These are phyloP conservation scores for Acipenser ruthenus DNA, from an alignment of 2,797 vertebrate genomes.

Conservation along the genomic window DNA sequence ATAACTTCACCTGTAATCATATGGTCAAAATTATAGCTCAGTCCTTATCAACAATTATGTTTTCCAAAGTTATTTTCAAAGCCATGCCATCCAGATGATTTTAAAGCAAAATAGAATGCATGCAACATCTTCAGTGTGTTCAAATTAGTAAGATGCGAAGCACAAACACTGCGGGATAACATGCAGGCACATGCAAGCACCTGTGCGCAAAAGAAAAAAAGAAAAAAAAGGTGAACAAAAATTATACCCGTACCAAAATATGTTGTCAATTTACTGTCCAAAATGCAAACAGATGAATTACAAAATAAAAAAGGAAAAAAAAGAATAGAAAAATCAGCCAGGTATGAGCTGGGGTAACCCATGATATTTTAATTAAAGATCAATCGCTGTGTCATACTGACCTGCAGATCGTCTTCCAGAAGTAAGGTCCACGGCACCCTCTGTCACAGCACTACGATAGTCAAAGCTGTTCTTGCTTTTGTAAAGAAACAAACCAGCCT, in stretches of 20 bases:
- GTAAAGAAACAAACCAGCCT: constrained; percentile 76
- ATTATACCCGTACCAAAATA: constrained; percentile 57
- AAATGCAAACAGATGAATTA: constrained; percentile 38
- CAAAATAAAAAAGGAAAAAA: constrained; percentile 31
- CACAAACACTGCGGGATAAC: constrained; percentile 80
- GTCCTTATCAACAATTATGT: constrained; percentile 51
- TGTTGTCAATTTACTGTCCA: constrained; percentile 48
- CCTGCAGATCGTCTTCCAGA: constrained; percentile 84
- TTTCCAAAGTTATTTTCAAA: constrained; percentile 41
- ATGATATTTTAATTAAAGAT: constrained; percentile 81
- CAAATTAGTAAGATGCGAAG: constrained; percentile 75
- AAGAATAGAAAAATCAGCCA: constrained; percentile 45
- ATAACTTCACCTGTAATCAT: constrained; percentile 90
- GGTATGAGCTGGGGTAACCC: constrained; percentile 70
- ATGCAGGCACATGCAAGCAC: constrained; percentile 93
- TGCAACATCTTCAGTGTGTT: constrained; percentile 73
- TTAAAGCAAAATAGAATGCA: constrained; percentile 58
- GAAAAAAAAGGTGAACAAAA: constrained; percentile 52
- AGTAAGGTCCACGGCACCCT: constrained; percentile 90
- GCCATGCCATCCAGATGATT: constrained; percentile 59
- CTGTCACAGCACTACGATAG: constrained; percentile 69
- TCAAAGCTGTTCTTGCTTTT: constrained; percentile 81
- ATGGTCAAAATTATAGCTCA: constrained; percentile 75
- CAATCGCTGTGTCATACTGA: constrained; percentile 73
- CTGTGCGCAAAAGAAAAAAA: constrained; percentile 69